These are phyloP conservation scores for Caloenas nicobarica DNA, from an alignment of 2,113 vertebrate species.

Conservation along the genomic window DNA sequence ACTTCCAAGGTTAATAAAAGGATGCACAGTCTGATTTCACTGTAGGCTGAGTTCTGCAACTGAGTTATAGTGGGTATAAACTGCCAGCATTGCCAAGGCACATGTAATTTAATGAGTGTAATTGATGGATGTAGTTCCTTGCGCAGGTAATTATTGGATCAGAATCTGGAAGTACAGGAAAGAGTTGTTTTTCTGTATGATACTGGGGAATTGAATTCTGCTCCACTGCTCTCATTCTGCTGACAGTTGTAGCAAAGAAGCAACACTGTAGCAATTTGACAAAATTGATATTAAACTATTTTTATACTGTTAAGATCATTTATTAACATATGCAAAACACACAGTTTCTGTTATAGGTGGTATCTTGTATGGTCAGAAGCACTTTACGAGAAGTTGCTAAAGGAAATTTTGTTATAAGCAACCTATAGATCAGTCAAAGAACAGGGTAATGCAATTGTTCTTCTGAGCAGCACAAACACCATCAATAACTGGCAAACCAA, in stretches of 20 bases:
- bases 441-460: background rate
- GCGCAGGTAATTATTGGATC: conserved; percentile 21
- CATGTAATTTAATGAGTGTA: background rate
- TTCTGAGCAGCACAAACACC: background rate
- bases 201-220: background rate
- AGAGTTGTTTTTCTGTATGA: background rate
- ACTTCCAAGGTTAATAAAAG: conserved; percentile 8
- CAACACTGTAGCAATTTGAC: background rate
- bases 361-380: background rate
- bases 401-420: background rate
- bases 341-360: background rate
- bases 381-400: background rate
- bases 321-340: background rate
- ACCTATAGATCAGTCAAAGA: background rate
- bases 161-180: background rate
- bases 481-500: background rate
- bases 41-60: background rate
- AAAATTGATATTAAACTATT: background rate
- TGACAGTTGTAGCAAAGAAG: background rate
- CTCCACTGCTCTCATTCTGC: background rate
- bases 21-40: background rate
- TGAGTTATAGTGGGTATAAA: background rate
- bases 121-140: conserved; percentile 3
- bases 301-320: background rate
- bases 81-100: background rate